phyloP scores from a whole-genome alignment of 2,888 invertebrate genomes.

The Drosophila colorata region DNA sequence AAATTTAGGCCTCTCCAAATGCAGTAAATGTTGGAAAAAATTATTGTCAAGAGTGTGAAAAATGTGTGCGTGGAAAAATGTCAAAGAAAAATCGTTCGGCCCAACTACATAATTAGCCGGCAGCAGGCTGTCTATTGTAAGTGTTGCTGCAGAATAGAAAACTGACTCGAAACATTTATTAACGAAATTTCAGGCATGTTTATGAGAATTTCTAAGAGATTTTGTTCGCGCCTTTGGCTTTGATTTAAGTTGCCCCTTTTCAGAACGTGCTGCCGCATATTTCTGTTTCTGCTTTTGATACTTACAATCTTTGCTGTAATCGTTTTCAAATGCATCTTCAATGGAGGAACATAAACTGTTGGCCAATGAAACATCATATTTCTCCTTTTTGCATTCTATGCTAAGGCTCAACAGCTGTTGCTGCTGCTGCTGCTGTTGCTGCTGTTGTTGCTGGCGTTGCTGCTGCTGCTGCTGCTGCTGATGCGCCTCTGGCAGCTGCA shows the following conservation, averaged over 20 bases:
- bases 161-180: background rate
- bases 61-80: conserved; percentile 15
- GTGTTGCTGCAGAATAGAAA: conserved; percentile 16
- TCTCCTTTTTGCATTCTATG: conserved; percentile 83
- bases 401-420: conserved; percentile 76
- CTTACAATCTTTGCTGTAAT: conserved; percentile 85
- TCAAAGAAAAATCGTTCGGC: conserved; percentile 20
- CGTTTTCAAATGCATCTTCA: conserved; percentile 84
- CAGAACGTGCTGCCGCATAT: conserved; percentile 19
- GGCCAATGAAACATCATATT: conserved; percentile 72
- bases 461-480: conserved; percentile 64
- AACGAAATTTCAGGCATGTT: conserved; percentile 7
- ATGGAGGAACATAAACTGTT: conserved; percentile 83
- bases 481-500: conserved; percentile 67
- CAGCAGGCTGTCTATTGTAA: conserved; percentile 36
- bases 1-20: conserved; percentile 69
- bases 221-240: background rate
- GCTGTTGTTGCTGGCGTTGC: conserved; percentile 64
- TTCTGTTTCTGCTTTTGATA: conserved; percentile 48
- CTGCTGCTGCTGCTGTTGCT: conserved; percentile 67
- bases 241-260: background rate
- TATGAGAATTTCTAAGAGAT: conserved; percentile 1
- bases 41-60: conserved; percentile 36
- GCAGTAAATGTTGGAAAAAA: conserved; percentile 46
- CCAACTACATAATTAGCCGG: conserved; percentile 45